These are phyloP conservation scores for Macrosiphum euphorbiae DNA, from an alignment of 2,888 invertebrate genomes.

Conservation along the genomic window DNA sequence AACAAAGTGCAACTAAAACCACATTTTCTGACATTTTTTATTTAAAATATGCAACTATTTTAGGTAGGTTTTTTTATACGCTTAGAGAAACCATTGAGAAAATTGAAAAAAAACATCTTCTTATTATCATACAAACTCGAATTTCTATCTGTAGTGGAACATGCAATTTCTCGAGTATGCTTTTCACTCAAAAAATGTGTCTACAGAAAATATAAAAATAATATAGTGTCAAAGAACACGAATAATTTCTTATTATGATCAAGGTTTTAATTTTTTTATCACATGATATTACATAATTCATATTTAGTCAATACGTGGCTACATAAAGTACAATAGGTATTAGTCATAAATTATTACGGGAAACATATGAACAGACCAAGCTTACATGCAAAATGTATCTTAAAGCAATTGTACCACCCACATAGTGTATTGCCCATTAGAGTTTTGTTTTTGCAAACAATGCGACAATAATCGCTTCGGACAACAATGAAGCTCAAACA, in stretches of 20 bases:
- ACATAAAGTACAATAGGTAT: neutral
- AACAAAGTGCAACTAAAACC: neutral
- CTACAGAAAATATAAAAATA: neutral
- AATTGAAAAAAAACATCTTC: neutral
- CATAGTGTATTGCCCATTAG: neutral
- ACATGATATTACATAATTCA: neutral
- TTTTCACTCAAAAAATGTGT: neutral
- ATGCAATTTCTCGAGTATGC: neutral
- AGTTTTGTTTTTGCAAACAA: neutral
- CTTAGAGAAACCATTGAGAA: neutral
- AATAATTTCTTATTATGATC: neutral
- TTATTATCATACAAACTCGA: neutral
- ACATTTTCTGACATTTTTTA: neutral
- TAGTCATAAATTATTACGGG: neutral
- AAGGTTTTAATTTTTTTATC: too few relatives aligned
- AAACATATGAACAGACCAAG: neutral
- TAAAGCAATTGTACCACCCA: neutral
- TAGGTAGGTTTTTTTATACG: neutral
- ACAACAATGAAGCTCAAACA: neutral
- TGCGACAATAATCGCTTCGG: neutral
- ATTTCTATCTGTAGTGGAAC: neutral
- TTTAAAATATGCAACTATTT: neutral
- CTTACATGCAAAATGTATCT: neutral
- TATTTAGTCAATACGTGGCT: neutral
- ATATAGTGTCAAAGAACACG: neutral